Percentiles rank a stretch among this genome's conserved stretches.
phyloP scores from a whole-genome alignment of 1,140 invertebrate genomes.

The Euura saliciscinereae region DNA sequence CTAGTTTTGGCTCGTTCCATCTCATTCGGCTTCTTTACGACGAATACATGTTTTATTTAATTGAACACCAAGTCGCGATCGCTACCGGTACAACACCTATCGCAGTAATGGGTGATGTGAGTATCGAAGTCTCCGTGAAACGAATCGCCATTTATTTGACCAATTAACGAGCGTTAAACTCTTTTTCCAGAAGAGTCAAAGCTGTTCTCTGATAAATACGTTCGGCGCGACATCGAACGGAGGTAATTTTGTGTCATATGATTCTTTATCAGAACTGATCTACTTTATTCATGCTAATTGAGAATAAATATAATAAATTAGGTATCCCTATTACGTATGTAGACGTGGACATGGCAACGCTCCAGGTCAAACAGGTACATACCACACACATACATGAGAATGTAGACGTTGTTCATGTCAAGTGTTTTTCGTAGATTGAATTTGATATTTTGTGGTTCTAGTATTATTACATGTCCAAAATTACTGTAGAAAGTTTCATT shows the following conservation, averaged over 20 bases:
- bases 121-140: conserved; percentile 28
- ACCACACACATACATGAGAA: not conserved
- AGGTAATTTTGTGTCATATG: conserved; percentile 37
- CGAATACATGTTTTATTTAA: conserved; percentile 99
- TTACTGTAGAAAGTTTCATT: too few relatives aligned
- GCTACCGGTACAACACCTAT: conserved; percentile 91
- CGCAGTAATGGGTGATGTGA: conserved; percentile 88
- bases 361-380: conserved; percentile 1
- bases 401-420: not conserved
- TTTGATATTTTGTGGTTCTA: too few relatives aligned
- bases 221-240: conserved; percentile 53
- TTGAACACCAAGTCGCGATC: conserved; percentile 95
- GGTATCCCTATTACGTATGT: not conserved
- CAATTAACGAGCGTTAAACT: conserved; percentile 18
- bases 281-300: conserved; percentile 7
- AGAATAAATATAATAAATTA: conserved; percentile 2
- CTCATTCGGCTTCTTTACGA: conserved; percentile 96
- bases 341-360: conserved; percentile 6
- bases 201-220: conserved; percentile 48
- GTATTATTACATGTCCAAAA: too few relatives aligned
- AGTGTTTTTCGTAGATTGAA: not conserved
- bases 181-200: conserved; percentile 52
- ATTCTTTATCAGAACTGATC: conserved; percentile 11
- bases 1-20: conserved; percentile 99
- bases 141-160: too few relatives aligned